Evolutionary conservation across 2,797 vertebrate genomes (phyloP).

Genomic region (Micromesistius poutassou): DNA sequence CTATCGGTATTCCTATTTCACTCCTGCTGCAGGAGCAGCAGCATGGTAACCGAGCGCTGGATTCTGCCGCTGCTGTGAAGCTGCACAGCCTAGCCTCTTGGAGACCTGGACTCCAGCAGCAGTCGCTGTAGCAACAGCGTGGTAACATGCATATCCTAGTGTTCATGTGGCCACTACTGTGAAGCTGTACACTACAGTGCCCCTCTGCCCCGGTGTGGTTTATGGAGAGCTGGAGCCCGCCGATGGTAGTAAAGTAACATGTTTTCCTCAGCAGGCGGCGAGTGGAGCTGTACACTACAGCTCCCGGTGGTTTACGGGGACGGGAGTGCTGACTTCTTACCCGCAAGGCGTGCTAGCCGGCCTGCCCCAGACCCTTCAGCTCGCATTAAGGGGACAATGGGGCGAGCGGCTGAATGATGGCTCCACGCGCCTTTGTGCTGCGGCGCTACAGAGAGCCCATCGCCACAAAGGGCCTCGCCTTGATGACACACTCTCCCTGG

Average conservation of each 20-base stretch:
- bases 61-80: too few relatives aligned
- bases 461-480: constrained; percentile 71
- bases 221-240: too few relatives aligned
- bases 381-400: constrained; percentile 75
- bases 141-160: neutral
- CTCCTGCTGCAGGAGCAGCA: too few relatives aligned
- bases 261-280: neutral
- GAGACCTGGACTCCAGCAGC: neutral
- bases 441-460: constrained; percentile 66
- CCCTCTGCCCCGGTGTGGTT: constrained; percentile 34
- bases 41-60: too few relatives aligned
- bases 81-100: too few relatives aligned
- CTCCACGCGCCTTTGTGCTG: constrained; percentile 71
- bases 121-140: neutral
- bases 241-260: neutral
- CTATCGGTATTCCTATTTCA: too few relatives aligned
- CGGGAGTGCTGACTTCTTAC: constrained; percentile 63
- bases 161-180: neutral
- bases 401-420: constrained; percentile 68
- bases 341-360: constrained; percentile 62
- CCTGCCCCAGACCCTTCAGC: constrained; percentile 75
- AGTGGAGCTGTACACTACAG: neutral
- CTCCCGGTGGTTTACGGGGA: constrained; percentile 40
- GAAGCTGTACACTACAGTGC: neutral
- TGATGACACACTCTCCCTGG: constrained; percentile 67